Evolutionary conservation across 2,888 invertebrate species (phyloP).

Genomic region (Tetramorium bicarinatum): DNA sequence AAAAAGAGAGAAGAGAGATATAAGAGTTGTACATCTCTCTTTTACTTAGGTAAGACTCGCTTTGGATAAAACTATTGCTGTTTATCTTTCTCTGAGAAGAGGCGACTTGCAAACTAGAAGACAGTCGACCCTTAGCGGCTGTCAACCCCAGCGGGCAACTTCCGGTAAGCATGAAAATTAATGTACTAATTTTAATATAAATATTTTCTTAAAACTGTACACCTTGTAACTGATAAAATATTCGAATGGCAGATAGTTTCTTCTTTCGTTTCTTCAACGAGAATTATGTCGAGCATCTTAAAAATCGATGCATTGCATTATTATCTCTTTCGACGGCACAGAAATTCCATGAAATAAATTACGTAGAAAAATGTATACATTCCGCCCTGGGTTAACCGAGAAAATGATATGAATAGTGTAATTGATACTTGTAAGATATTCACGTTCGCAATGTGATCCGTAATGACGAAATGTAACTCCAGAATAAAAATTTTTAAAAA

Average conservation of each 20-base stretch:
- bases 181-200: neutral
- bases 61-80: constrained; percentile 82
- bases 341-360: neutral
- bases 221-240: neutral
- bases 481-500: neutral
- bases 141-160: constrained; percentile 80
- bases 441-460: neutral
- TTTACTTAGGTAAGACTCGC: constrained; percentile 80
- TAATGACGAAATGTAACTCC: neutral
- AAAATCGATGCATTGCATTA: constrained; percentile 1
- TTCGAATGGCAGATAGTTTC: neutral
- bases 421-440: neutral
- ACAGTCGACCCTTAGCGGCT: constrained; percentile 81
- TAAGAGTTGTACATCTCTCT: constrained; percentile 31
- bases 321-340: neutral
- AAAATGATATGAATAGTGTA: neutral
- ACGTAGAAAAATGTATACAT: neutral
- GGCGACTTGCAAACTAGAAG: constrained; percentile 79
- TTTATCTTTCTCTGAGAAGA: constrained; percentile 80
- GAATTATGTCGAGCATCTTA: neutral
- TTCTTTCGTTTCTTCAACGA: neutral
- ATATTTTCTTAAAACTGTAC: neutral
- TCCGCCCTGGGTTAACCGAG: neutral
- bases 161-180: constrained; percentile 75
- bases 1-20: neutral